Evolutionary conservation across 1,140 invertebrate species (phyloP).

Genomic region (Magallana angulata): DNA sequence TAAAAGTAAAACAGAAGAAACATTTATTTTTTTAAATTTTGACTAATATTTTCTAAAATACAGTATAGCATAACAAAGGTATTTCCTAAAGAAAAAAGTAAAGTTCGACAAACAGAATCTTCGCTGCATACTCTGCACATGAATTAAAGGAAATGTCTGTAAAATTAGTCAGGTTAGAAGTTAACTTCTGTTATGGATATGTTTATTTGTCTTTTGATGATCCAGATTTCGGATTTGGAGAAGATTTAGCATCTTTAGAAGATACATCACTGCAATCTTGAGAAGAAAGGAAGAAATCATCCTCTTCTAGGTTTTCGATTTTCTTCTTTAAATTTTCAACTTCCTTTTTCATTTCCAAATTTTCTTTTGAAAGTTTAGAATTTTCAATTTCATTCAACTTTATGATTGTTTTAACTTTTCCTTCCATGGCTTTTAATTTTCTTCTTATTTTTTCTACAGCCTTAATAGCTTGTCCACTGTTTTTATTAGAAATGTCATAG

Average conservation of each 20-base stretch:
- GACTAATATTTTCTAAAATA: background rate
- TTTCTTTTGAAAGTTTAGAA: slow-evolving; percentile 3
- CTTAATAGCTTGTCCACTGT: background rate
- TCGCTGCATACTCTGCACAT: no score
- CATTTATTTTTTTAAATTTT: background rate
- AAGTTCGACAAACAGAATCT: background rate
- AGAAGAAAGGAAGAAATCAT: background rate
- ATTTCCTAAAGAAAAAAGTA: slow-evolving; percentile 12
- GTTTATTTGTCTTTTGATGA: background rate
- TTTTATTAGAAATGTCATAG: slow-evolving; percentile 17
- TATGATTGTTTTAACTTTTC: slow-evolving; percentile 6
- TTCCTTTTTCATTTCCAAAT: background rate
- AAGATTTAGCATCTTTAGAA: background rate
- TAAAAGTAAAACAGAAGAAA: background rate
- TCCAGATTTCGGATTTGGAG: background rate
- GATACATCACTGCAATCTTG: background rate
- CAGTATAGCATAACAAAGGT: background rate
- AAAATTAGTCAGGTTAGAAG: slow-evolving; percentile 3
- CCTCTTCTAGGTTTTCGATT: background rate
- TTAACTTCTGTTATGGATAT: background rate
- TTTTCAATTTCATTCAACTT: slow-evolving; percentile 9
- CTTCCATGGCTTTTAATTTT: slow-evolving; percentile 12
- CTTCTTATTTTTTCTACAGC: slow-evolving; percentile 16
- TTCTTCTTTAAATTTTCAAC: slow-evolving; percentile 5
- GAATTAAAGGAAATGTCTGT: background rate